phyloP scores from a whole-genome alignment of 2,797 vertebrate species.

The Enteromius mattozi region DNA sequence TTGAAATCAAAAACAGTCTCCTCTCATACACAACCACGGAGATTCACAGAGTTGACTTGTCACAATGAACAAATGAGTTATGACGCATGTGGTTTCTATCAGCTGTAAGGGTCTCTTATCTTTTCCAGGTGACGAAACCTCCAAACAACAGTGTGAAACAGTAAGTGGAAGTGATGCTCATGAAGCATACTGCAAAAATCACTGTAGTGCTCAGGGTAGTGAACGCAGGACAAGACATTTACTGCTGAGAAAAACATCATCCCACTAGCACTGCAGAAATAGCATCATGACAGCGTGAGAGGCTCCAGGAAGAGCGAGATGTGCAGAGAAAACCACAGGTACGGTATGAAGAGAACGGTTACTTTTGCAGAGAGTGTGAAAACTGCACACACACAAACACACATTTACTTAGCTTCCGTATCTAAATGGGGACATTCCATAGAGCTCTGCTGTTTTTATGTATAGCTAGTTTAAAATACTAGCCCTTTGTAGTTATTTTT shows the following conservation, averaged over 20 bases:
- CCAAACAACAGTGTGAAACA: background rate
- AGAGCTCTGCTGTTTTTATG: background rate
- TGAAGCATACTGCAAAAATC: background rate
- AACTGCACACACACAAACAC: background rate
- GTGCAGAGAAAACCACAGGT: conserved; percentile 36
- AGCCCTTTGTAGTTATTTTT: background rate
- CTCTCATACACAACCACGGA: background rate
- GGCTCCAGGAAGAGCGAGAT: background rate
- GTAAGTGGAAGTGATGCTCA: background rate
- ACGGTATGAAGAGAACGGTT: background rate
- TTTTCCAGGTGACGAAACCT: background rate
- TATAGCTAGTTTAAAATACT: background rate
- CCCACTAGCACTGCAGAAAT: conserved; percentile 37
- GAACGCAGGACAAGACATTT: conserved; percentile 2
- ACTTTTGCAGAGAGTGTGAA: background rate
- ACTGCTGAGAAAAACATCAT: background rate
- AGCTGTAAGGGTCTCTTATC: background rate
- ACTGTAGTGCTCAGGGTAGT: background rate
- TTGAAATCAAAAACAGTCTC: background rate
- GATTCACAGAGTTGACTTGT: background rate
- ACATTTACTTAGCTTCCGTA: background rate
- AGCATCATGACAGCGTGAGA: conserved; percentile 29
- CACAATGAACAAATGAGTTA: background rate
- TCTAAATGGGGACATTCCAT: background rate
- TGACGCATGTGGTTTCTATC: background rate